Conservation (phyloP, 1,140 invertebrate genomes). For the Lutraria rhynchaena region DNA sequence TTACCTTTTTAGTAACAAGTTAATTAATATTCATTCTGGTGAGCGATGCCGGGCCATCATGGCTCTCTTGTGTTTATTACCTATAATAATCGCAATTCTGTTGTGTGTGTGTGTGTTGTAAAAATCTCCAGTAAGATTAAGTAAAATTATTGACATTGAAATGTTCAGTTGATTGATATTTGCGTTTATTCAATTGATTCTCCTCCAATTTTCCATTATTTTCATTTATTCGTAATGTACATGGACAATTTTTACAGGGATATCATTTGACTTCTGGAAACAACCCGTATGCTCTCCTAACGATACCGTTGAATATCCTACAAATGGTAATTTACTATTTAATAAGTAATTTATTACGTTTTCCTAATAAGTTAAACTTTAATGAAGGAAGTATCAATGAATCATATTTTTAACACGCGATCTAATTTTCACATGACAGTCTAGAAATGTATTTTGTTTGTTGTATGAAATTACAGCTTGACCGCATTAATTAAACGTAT, state of each 20-base stretch:
- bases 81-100: background rate
- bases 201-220: too few species aligned
- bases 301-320: background rate
- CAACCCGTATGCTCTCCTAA: conserved; percentile 1
- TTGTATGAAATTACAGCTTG: background rate
- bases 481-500: background rate
- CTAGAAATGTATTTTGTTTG: background rate
- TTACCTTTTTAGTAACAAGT: too few species aligned
- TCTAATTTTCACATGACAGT: background rate
- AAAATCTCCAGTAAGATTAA: background rate
- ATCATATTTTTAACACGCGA: background rate
- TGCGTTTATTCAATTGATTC: too few species aligned
- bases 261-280: conserved; percentile 30
- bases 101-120: background rate
- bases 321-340: background rate
- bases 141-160: background rate
- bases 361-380: background rate
- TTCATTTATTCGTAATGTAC: too few species aligned
- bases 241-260: conserved; percentile 23
- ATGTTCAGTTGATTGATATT: background rate
- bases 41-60: too few species aligned
- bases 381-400: background rate
- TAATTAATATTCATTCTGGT: too few species aligned
- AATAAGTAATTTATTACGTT: background rate
- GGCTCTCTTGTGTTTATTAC: too few species aligned